A percentile compares a stretch with the other conserved stretches of the same genome.
Evolutionary conservation across 2,113 vertebrate genomes (phyloP).

Genomic region (Mellivora capensis): DNA sequence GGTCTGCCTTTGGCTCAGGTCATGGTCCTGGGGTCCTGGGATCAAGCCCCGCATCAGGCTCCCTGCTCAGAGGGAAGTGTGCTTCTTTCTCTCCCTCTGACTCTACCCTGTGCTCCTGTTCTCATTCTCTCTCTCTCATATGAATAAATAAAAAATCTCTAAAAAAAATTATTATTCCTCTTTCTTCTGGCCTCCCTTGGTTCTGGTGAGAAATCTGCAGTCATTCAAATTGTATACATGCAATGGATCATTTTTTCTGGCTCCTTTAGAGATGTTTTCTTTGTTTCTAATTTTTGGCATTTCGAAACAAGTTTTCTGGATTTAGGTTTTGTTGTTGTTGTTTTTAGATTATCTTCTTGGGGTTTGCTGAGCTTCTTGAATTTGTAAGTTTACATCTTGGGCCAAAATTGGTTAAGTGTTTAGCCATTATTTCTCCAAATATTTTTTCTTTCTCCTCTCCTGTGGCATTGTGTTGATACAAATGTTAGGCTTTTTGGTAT

Average conservation of each 20-base stretch:
- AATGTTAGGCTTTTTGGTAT: neutral
- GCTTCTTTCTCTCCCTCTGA: neutral
- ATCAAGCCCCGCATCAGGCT: neutral
- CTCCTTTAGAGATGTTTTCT: neutral
- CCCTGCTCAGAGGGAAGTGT: neutral
- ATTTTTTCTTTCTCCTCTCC: neutral
- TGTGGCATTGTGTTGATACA: neutral
- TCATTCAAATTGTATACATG: neutral
- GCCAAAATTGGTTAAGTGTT: neutral
- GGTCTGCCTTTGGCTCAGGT: neutral
- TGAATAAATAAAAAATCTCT: neutral
- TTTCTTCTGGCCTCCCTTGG: neutral
- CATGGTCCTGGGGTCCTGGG: neutral
- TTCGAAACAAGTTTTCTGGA: neutral
- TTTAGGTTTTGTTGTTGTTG: neutral
- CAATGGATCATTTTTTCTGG: neutral
- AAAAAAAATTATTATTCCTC: neutral
- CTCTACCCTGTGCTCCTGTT: neutral
- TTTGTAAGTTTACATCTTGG: neutral
- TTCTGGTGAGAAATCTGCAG: neutral
- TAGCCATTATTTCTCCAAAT: neutral
- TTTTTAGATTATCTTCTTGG: neutral
- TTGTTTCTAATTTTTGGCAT: constrained; percentile 15
- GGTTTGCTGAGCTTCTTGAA: neutral
- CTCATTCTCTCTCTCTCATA: neutral